Conservation (phyloP, 2,797 vertebrate genomes). For the Intellagama lesueurii region DNA sequence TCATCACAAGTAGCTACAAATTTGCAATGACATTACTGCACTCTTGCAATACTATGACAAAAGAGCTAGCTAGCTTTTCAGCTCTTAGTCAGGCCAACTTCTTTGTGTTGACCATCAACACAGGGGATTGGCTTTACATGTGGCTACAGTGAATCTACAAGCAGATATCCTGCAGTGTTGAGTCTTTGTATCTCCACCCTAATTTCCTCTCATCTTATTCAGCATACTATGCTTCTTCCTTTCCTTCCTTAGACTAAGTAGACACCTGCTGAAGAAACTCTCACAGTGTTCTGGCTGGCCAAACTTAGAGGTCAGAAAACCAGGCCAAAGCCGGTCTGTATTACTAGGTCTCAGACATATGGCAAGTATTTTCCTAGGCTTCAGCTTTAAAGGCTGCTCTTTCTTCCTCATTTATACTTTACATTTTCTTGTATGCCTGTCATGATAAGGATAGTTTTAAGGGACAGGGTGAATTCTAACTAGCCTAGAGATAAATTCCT, state of each 20-base stretch:
- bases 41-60: neutral
- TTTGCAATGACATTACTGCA: neutral
- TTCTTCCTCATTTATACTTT: conserved; percentile 11
- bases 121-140: neutral
- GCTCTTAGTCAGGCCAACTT: neutral
- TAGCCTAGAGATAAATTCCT: conserved; percentile 1
- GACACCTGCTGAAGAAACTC: neutral
- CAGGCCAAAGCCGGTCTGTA: neutral
- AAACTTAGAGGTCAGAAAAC: neutral
- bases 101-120: neutral
- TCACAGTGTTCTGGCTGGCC: neutral
- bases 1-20: neutral
- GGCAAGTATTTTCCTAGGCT: neutral
- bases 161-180: conserved; percentile 2
- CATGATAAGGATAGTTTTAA: conserved; percentile 1
- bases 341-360: neutral
- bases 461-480: neutral
- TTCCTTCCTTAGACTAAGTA: neutral
- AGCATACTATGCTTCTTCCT: neutral
- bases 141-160: neutral
- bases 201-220: neutral
- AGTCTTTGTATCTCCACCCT: neutral
- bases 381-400: conserved; percentile 33
- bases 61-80: neutral
- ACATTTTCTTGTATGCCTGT: neutral